Evolutionary conservation across 37 sponge, comb jelly and placozoan genomes (phyloP).

Genomic region (Bolinopsis microptera): DNA sequence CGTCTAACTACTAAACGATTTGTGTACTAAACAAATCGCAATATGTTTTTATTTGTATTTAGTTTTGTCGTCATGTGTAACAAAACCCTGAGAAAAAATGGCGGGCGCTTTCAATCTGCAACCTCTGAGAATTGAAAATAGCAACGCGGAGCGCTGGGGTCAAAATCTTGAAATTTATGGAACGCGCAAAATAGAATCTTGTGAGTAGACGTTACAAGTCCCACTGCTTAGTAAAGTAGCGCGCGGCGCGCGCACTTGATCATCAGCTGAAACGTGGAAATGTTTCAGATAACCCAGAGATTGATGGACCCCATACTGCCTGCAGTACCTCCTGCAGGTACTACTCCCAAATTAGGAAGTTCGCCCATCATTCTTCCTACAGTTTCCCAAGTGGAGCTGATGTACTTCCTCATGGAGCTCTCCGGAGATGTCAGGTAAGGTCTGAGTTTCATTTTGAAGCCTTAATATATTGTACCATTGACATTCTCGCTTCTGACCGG

Average conservation of each 20-base stretch:
- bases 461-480: no score
- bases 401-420: conserved; percentile 54
- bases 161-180: background rate
- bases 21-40: no score
- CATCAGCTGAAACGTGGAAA: background rate
- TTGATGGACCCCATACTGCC: conserved; percentile 42
- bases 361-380: background rate
- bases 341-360: background rate
- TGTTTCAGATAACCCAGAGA: conserved; percentile 12
- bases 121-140: background rate
- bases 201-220: background rate
- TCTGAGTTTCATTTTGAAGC: no score
- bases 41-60: no score
- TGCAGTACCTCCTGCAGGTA: background rate
- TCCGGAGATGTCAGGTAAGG: conserved; percentile 53
- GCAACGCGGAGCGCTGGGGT: background rate
- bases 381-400: conserved; percentile 22
- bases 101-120: background rate
- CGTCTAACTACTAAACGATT: no score
- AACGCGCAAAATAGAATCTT: background rate
- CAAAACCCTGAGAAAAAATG: no score
- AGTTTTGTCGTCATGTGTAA: no score
- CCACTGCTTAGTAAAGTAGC: background rate
- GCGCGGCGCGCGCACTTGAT: background rate
- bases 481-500: no score